A percentile compares a stretch with the other conserved stretches of the same genome.
Evolutionary conservation across 35 echinoderm and acorn worm genomes (phyloP).

Genomic region (Ptychodera flava): DNA sequence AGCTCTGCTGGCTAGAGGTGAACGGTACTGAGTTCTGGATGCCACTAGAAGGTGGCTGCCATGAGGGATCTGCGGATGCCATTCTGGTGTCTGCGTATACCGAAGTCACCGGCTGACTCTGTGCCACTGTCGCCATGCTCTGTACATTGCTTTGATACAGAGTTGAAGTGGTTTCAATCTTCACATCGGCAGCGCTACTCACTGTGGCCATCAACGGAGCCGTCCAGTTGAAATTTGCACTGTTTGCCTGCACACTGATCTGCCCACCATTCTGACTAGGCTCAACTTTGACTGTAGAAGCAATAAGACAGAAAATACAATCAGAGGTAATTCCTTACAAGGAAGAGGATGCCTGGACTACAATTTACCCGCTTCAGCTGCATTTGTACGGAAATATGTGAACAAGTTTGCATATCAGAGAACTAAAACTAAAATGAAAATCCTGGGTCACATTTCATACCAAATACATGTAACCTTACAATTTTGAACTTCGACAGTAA

Average conservation of each 20-base stretch:
- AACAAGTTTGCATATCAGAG: too few relatives aligned
- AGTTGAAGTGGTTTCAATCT: not conserved
- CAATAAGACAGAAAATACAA: too few relatives aligned
- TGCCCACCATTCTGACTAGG: not conserved
- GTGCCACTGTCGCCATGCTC: not conserved
- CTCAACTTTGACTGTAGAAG: not conserved
- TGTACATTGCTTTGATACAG: not conserved
- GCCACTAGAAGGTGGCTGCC: not conserved
- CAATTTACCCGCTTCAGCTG: too few relatives aligned
- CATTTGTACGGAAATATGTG: too few relatives aligned
- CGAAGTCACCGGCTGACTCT: not conserved
- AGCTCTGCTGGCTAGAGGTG: not conserved
- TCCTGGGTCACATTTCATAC: too few relatives aligned
- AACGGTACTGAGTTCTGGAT: not conserved
- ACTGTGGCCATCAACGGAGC: not conserved
- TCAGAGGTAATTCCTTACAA: too few relatives aligned
- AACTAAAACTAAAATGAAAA: too few relatives aligned
- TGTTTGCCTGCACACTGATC: not conserved
- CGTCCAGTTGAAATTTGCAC: not conserved
- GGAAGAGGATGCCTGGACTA: too few relatives aligned
- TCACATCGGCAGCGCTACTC: not conserved
- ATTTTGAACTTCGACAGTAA: too few relatives aligned
- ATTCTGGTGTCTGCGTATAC: not conserved
- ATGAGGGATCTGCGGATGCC: not conserved
- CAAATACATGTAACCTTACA: too few relatives aligned